Evolutionary conservation across 2,888 invertebrate species (phyloP), one percentile per base, ranked within the genome.

Genomic region (Uloborus plumipes): DNA sequence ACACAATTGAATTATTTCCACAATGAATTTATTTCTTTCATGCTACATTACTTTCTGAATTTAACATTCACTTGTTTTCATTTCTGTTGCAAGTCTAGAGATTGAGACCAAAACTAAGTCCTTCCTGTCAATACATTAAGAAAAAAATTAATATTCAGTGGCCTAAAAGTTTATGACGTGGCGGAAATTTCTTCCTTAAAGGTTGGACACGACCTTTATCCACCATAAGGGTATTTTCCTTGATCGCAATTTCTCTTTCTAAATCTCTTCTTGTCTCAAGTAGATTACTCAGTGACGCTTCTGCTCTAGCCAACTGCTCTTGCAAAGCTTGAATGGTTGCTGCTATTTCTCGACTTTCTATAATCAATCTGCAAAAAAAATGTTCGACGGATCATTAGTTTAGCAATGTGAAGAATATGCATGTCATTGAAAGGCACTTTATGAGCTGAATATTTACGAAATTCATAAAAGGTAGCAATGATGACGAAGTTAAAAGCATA

Each of bases 111-210:
- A 39, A 39, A 39, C 39, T 39, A 39, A 39, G 9, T 39, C 3
- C 11, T 39, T 39, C 39, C 39, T 39, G 39, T 39, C 39, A 39
- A 39, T 9, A 39, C 39, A 39, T 11, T 7, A 39, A 39, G 39
- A 39, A 11, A 9, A 6, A 20, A 58, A 58, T 39, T 26, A 31
- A 15, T 39, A 20, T 83, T 88, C 87, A 89, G 86, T 91, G 89
- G 39, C 94, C 93, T 79, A 93, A 91, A 71, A 94, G 89, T 83
- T 93, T 92, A 3, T 91, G 91, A 0, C 93, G 92, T 0, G 93
- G 92, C 0, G 94, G 94, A 88, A 93, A 94, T 87, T 93, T 92
- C 0, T 93, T 92, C 16, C 94, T 90, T 14, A 93, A 90, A 88
- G 91, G 90, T 66, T 92, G 92, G 85, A 92, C 92, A 79, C 94